Base-by-base conservation (phyloP, 2,797 vertebrate species). In the Rallus crepitans region DNA sequence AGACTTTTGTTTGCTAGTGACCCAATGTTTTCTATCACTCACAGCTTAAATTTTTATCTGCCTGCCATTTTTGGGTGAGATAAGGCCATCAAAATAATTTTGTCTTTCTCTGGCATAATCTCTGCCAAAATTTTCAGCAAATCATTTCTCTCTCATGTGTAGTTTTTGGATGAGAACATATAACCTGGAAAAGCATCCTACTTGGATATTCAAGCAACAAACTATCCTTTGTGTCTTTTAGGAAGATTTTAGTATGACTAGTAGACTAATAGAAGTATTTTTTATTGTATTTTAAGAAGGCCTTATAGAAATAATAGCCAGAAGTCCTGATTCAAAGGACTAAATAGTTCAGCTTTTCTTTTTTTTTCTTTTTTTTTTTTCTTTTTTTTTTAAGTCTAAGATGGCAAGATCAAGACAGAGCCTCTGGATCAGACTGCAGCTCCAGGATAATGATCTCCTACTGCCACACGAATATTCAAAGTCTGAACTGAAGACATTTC, bases 401-500 rank as follows among this genome's bases (percentile, higher is more conserved):
- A 20, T 30, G 33, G 7, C 4, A 42, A 81, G 27, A 71, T 75
- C 23, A 71, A 78, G 50, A 47, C 6, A 52, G 27, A 63, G 15
- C 14, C 4, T 55, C 17, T 73, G 40, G 37, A 47, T 85, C 37
- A 80, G n/a, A 33, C 11, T 68, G 16, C 25, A 88, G 17, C 12
- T 78, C 14, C 35, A 53, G 37, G 8, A 53, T 64, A 91, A 83
- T 64, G 15, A 85, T 83, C 11, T 77, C 42, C 14, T 33, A 19
- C 45, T 55, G 35, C 23, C 37, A 84, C 11, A 78, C 0, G 0
- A 45, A 18, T 72, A 79, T 24, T 7, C 15, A 31, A 81, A 48
- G 13, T 37, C 40, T 82, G 66, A 91, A 69, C 12, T 64, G 52
- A 65, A 77, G 56, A 66, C 20, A 65, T 72, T 82, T 76, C 12